Percentiles rank a stretch among this genome's conserved stretches.
Evolutionary conservation across 2,113 vertebrate genomes (phyloP).

Genomic region (Silurus asotus): DNA sequence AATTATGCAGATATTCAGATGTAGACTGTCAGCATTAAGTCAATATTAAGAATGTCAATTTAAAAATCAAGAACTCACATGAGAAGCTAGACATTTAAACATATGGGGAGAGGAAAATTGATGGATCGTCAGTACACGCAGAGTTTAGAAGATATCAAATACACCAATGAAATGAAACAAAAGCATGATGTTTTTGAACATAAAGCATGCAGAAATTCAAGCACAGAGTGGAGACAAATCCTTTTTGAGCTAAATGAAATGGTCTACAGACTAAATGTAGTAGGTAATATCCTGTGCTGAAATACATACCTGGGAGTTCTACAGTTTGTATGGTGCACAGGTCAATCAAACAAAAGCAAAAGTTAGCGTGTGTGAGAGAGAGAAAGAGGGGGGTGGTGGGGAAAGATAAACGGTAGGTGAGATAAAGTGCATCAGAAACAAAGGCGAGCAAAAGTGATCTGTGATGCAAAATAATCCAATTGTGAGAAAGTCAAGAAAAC

Average conservation of each 20-base stretch:
- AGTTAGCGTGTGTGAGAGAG: slow-evolving; percentile 20
- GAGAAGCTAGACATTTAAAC: neutral
- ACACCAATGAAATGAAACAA: neutral
- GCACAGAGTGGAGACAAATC: neutral
- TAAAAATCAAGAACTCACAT: neutral
- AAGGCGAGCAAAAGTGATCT: slow-evolving; percentile 35
- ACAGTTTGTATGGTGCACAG: slow-evolving; percentile 65
- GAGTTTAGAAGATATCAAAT: neutral
- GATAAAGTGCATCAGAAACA: slow-evolving; percentile 50
- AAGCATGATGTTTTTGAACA: slow-evolving; percentile 20
- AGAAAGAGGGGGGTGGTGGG: slow-evolving; percentile 33
- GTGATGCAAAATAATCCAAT: slow-evolving; percentile 5
- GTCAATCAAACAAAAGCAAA: slow-evolving; percentile 48
- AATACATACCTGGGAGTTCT: slow-evolving; percentile 84
- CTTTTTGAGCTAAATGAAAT: slow-evolving; percentile 23
- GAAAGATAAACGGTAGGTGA: slow-evolving; percentile 57
- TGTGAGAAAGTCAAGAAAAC: neutral
- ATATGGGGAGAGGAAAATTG: neutral
- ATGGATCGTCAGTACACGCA: neutral
- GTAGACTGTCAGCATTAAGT: slow-evolving; percentile 12
- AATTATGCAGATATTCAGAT: slow-evolving; percentile 16
- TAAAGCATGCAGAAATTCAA: slow-evolving; percentile 11
- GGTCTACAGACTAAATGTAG: slow-evolving; percentile 7
- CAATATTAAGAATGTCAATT: neutral
- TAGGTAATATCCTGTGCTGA: neutral